phyloP scores from a whole-genome alignment of 2,797 vertebrate species.

The Meriones psammophilus region DNA sequence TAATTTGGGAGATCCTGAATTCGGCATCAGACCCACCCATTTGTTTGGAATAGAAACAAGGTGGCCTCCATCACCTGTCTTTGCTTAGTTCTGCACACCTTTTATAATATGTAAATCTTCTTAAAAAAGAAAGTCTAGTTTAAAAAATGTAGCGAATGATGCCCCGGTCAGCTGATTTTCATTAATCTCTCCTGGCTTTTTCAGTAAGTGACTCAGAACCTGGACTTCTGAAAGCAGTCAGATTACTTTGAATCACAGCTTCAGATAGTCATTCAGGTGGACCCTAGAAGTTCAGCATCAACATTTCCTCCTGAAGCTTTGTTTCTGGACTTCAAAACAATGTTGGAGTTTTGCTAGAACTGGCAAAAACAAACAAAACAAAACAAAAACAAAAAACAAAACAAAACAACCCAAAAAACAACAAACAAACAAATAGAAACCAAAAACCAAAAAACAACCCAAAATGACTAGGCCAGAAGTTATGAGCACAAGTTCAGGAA shows the following conservation, averaged over 20 bases:
- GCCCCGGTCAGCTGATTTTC: constrained; percentile 63
- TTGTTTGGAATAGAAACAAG: not conserved
- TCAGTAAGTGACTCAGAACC: constrained; percentile 73
- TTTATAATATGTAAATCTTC: not conserved
- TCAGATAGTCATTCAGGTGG: constrained; percentile 57
- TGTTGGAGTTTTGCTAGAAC: constrained; percentile 39
- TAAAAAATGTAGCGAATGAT: not conserved
- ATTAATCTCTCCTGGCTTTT: constrained; percentile 48
- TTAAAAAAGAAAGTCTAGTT: not conserved
- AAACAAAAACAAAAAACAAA: no score
- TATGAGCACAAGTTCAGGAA: constrained; percentile 51
- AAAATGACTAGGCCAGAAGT: not conserved
- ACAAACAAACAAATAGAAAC: not conserved
- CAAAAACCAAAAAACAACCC: not conserved
- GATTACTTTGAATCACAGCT: constrained; percentile 73
- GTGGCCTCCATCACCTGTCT: not conserved
- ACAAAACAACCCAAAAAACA: no score
- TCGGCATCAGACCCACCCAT: not conserved
- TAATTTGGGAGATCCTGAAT: not conserved
- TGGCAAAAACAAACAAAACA: not conserved
- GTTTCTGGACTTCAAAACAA: constrained; percentile 68
- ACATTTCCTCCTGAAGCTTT: constrained; percentile 55
- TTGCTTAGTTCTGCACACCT: constrained; percentile 27
- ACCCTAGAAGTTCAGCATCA: constrained; percentile 50
- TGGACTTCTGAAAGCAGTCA: constrained; percentile 51